Base-by-base conservation (phyloP, 2,113 vertebrate genomes). In the Dryoscopus gambensis region DNA sequence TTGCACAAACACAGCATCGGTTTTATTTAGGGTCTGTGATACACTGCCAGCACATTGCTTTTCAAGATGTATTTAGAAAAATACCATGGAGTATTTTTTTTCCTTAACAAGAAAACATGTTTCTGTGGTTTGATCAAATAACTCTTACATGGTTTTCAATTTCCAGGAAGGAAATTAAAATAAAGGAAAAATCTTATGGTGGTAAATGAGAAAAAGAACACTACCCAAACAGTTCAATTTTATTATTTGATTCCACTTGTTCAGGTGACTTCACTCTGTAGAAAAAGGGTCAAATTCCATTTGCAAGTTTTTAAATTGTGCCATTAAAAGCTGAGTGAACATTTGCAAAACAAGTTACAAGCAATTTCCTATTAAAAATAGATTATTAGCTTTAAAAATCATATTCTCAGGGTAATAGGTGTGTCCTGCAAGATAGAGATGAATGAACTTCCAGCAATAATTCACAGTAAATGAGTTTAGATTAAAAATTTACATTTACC, bases 161-260 rank as follows among this genome's bases (percentile, higher is more conserved):
- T 96, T 95, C 85, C 82, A 96, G 71, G 19, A 83, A 86, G 85
- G 75, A 90, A 90, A 96, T 96, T 90, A 90, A 95, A 96, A 94
- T 79, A 91, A 92, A 96, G 64, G 42, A 75, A 84, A 90, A 82
- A 59, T 57, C 57, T 68, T 62, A 63, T 0, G 24, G 56, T 39
- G 47, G 64, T 56, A 64, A 30, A 80, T 57, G 47, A 82, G 75
- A 56, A 91, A 83, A 86, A 56, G 68, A 91, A 74, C 83, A 88
- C 90, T 86, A 92, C 37, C n/a, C 79, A 77, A 95, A 88, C 28
- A 70, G 75, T 88, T 92, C 69, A 67, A 90, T 74, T 90, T 84
- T 56, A 85, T 88, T 76, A 91, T 89, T 88, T 63, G 79, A 94
- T 90, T 92, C 77, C 44, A 52, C 68, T 88, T 77, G 33, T 74